Conservation (phyloP, 2,113 vertebrate species). For the Fulmarus glacialis region DNA sequence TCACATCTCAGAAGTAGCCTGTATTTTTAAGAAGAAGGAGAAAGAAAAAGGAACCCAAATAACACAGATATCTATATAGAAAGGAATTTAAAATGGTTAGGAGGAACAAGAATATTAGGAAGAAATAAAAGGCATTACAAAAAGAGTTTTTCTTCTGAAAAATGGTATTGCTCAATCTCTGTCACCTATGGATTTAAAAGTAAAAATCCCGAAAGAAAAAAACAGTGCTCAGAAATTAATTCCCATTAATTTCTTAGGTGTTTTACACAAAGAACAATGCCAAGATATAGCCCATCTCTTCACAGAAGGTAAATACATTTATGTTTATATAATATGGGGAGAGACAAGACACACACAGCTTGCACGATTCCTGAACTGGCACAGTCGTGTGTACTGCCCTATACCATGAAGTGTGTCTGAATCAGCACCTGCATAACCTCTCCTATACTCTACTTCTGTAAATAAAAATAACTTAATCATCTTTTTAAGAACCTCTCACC, state of each 20-base stretch:
- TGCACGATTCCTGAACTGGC: background rate
- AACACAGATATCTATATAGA: background rate
- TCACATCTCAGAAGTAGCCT: background rate
- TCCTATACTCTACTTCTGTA: background rate
- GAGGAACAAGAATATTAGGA: background rate
- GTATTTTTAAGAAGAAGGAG: background rate
- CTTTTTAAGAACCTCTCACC: background rate
- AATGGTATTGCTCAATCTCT: background rate
- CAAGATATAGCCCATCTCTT: background rate
- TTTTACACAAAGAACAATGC: background rate
- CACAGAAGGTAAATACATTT: background rate
- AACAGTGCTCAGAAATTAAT: background rate
- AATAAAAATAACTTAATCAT: background rate
- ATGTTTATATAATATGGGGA: background rate
- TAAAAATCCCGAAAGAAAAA: background rate
- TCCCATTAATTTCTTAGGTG: background rate
- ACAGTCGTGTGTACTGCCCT: background rate
- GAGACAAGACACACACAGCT: background rate
- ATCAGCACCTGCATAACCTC: background rate
- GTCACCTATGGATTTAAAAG: background rate
- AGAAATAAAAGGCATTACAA: background rate
- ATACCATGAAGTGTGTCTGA: background rate
- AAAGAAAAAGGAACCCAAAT: background rate
- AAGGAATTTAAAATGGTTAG: background rate
- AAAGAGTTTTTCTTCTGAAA: background rate